A percentile compares a stretch with the other conserved stretches of the same genome.
Conservation (phyloP, 2,888 invertebrate genomes). For the Micoletzkya japonica region DNA sequence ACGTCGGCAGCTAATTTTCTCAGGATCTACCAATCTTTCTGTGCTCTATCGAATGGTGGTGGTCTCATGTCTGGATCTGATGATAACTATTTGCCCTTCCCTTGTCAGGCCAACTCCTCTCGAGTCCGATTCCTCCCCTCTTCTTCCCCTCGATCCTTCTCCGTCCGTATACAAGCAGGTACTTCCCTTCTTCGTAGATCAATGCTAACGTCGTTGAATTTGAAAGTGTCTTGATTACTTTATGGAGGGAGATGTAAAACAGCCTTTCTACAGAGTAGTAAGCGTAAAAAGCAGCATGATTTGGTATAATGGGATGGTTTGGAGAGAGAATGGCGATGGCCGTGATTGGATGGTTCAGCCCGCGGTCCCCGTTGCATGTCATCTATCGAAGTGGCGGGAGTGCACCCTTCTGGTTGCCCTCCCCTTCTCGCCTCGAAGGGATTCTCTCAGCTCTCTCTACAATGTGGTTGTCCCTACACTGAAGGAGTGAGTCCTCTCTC, state of each 20-base stretch:
- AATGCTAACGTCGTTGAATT: background rate
- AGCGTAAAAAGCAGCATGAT: too few species aligned
- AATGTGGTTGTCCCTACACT: slow-evolving; percentile 25
- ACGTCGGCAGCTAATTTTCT: too few species aligned
- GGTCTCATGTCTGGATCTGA: too few species aligned
- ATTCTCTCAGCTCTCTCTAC: slow-evolving; percentile 20
- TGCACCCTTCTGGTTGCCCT: slow-evolving; percentile 13
- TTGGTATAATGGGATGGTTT: background rate
- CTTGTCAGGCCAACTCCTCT: slow-evolving; percentile 19
- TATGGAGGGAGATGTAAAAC: background rate
- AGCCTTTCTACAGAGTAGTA: background rate
- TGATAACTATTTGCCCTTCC: too few species aligned
- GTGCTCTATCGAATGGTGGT: too few species aligned
- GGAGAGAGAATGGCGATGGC: background rate
- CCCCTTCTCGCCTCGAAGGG: slow-evolving; percentile 12
- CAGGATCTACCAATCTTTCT: too few species aligned
- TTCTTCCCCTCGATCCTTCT: slow-evolving; percentile 20
- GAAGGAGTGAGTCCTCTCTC: background rate
- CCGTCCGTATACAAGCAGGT: slow-evolving; percentile 23
- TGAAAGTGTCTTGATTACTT: background rate
- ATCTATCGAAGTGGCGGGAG: slow-evolving; percentile 1
- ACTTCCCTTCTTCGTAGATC: too few species aligned
- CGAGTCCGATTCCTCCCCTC: slow-evolving; percentile 24
- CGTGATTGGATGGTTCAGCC: background rate
- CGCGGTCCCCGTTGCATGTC: slow-evolving; percentile 29